A percentile compares a stretch with the other conserved stretches of the same genome.
phyloP scores from a whole-genome alignment of 2,888 invertebrate species.

The Spisula solida region DNA sequence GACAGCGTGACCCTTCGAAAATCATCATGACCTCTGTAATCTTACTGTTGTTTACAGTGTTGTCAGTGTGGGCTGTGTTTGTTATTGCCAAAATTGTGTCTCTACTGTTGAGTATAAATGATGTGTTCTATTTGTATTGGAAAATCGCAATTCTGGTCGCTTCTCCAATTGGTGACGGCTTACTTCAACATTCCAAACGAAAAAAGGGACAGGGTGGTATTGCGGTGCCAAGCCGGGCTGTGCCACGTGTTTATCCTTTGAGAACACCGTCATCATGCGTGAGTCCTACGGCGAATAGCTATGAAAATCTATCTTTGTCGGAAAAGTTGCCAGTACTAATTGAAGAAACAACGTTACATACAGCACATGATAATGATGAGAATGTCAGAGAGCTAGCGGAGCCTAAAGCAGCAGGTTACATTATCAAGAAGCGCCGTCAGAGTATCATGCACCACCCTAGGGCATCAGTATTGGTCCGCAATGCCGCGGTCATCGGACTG shows the following conservation, averaged over 20 bases:
- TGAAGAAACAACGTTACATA: conserved; percentile 36
- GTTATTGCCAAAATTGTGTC: conserved; percentile 22
- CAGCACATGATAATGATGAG: neutral
- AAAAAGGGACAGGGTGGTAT: neutral
- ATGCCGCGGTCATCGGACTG: conserved; percentile 44
- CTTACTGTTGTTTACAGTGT: conserved; percentile 30
- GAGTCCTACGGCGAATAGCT: neutral
- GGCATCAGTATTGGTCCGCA: conserved; percentile 32
- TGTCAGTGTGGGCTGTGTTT: conserved; percentile 52
- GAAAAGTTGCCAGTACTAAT: conserved; percentile 34
- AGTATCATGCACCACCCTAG: conserved; percentile 27
- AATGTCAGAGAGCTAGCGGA: neutral
- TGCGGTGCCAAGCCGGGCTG: conserved; percentile 11
- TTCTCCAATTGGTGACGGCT: conserved; percentile 63
- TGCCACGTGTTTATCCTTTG: conserved; percentile 29
- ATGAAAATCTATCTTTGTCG: neutral
- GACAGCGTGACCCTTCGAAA: conserved; percentile 55
- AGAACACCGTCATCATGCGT: neutral
- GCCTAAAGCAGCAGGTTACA: neutral
- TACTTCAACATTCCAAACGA: conserved; percentile 44
- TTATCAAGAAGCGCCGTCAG: neutral
- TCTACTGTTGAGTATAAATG: conserved; percentile 17
- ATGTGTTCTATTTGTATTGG: conserved; percentile 47
- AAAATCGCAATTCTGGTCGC: conserved; percentile 49
- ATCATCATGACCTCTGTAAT: conserved; percentile 52